Conservation (phyloP, 1,140 invertebrate genomes). For the Cotesia chilonis region DNA sequence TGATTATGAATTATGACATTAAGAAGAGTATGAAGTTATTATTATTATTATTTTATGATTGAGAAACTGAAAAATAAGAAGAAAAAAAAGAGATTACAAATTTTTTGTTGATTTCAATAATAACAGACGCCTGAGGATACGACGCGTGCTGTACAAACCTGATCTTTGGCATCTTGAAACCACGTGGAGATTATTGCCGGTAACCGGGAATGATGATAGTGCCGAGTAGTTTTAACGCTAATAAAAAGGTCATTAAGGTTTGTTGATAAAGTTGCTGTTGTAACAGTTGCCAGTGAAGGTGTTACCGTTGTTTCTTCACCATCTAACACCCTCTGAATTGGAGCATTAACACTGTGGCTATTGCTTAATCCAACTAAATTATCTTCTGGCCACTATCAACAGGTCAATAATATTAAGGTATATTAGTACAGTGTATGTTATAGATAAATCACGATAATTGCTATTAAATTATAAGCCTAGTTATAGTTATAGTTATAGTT, state of each 20-base stretch:
- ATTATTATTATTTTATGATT: too few species aligned
- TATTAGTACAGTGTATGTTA: not conserved
- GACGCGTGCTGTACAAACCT: conserved; percentile 71
- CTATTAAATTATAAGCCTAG: not conserved
- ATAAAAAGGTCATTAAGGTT: conserved; percentile 88
- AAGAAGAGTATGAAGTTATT: too few species aligned
- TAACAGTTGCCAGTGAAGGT: conserved; percentile 65
- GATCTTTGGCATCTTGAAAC: conserved; percentile 89
- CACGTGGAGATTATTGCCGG: conserved; percentile 91
- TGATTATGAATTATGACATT: not conserved
- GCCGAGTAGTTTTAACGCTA: conserved; percentile 92
- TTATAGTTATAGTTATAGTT: conserved; percentile 27
- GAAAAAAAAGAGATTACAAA: not conserved
- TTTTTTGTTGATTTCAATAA: too few species aligned
- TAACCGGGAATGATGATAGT: conserved; percentile 84
- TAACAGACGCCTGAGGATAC: not conserved
- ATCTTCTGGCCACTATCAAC: conserved; percentile 4
- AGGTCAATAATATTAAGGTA: not conserved
- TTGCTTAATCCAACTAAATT: conserved; percentile 40
- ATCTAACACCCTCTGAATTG: conserved; percentile 39
- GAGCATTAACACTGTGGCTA: conserved; percentile 47
- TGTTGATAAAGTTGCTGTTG: conserved; percentile 73
- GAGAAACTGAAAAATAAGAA: too few species aligned
- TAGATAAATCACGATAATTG: conserved; percentile 20
- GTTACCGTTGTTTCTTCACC: conserved; percentile 56